phyloP scores from a whole-genome alignment of 2,797 vertebrate genomes.

The Sebastes miniatus region DNA sequence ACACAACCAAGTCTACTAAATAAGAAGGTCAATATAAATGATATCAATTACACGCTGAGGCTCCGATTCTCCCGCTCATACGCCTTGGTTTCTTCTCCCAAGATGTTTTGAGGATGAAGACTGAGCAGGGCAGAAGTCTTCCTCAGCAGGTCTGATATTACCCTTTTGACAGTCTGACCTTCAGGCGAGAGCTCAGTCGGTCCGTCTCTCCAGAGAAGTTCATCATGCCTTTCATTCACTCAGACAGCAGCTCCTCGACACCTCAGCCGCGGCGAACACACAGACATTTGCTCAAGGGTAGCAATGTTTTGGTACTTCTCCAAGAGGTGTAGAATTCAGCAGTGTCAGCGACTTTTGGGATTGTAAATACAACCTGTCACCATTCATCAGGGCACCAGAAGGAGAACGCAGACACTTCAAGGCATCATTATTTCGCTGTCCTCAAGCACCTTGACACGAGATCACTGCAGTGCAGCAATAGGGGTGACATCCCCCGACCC shows the following conservation, averaged over 20 bases:
- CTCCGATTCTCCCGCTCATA: conserved; percentile 2
- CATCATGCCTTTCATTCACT: conserved; percentile 34
- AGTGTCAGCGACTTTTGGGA: conserved; percentile 70
- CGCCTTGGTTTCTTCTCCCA: neutral
- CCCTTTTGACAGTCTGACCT: conserved; percentile 56
- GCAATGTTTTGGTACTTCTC: conserved; percentile 54
- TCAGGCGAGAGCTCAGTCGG: conserved; percentile 44
- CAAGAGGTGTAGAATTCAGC: conserved; percentile 50
- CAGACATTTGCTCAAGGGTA: conserved; percentile 53
- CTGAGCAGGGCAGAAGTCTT: conserved; percentile 3
- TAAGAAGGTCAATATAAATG: neutral
- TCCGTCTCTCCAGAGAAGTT: conserved; percentile 41
- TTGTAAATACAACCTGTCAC: conserved; percentile 75
- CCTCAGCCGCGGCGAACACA: conserved; percentile 12
- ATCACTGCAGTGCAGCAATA: conserved; percentile 47
- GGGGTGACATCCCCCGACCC: conserved; percentile 12
- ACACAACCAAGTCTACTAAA: conserved; percentile 4
- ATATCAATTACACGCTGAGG: conserved; percentile 4
- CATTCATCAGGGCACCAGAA: conserved; percentile 64
- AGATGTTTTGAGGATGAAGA: conserved; percentile 20
- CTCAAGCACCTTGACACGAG: conserved; percentile 34
- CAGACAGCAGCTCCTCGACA: conserved; percentile 28
- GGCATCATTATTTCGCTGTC: conserved; percentile 63
- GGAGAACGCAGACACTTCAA: conserved; percentile 62
- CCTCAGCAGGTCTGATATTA: conserved; percentile 39